These are phyloP conservation scores for Teleogryllus occipitalis DNA, from an alignment of 1,140 invertebrate species.

Conservation along the genomic window DNA sequence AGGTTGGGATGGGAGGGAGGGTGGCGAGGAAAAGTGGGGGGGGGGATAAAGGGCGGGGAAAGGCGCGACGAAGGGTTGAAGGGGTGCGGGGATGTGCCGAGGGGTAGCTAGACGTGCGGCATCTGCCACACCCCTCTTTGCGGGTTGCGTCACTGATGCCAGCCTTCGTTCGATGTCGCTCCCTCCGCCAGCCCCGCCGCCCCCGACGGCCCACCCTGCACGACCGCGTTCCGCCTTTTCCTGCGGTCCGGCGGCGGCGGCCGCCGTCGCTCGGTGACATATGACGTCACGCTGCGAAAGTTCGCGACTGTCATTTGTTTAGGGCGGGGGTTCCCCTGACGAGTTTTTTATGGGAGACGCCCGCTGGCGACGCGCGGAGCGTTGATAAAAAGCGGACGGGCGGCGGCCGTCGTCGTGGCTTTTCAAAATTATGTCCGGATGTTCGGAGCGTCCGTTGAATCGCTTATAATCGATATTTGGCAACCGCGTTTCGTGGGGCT, in stretches of 20 bases:
- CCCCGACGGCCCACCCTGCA: neutral
- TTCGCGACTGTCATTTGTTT: conserved; percentile 1
- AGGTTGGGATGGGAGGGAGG: neutral
- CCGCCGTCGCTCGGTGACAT: neutral
- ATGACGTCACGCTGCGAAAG: neutral
- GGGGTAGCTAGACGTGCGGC: no score
- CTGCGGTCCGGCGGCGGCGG: no score
- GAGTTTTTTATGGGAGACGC: neutral
- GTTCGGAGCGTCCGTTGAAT: neutral
- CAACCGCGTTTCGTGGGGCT: neutral
- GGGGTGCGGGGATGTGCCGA: neutral
- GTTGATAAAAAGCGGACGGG: neutral
- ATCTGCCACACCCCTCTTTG: neutral
- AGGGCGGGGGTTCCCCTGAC: neutral
- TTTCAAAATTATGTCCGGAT: neutral
- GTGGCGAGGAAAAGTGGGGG: no score
- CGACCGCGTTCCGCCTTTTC: neutral
- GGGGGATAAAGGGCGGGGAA: no score
- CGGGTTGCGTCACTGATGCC: neutral
- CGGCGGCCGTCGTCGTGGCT: neutral
- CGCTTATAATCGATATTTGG: neutral
- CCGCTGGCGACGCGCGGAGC: no score
- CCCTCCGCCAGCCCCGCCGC: no score
- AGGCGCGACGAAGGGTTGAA: no score
- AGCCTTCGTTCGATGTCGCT: neutral